Evolutionary conservation across 2,113 vertebrate genomes (phyloP).

Genomic region (Camelus dromedarius): DNA sequence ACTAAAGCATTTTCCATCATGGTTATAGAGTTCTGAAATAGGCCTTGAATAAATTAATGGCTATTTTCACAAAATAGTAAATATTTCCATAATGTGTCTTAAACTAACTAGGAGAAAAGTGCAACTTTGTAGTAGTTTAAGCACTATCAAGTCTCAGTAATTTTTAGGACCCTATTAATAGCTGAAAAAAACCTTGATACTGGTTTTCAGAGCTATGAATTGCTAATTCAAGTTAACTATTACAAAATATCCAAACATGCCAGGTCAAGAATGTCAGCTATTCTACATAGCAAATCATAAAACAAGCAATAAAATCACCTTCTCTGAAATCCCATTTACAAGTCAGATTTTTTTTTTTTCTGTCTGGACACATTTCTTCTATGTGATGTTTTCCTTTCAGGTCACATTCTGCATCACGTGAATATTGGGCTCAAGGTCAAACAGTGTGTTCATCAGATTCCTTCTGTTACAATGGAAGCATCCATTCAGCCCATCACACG

Average conservation of each 20-base stretch:
- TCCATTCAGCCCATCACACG: conserved; percentile 98
- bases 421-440: conserved; percentile 97
- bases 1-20: conserved; percentile 7
- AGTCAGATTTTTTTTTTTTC: conserved; percentile 82
- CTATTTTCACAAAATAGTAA: conserved; percentile 56
- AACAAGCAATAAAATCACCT: conserved; percentile 82
- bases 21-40: conserved; percentile 27
- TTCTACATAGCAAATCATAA: conserved; percentile 85
- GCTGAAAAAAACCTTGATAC: conserved; percentile 70
- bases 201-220: conserved; percentile 83
- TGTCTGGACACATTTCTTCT: conserved; percentile 81
- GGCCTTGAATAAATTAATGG: conserved; percentile 17
- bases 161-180: conserved; percentile 84
- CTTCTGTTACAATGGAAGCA: conserved; percentile 95
- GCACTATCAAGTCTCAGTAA: conserved; percentile 75
- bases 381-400: conserved; percentile 88
- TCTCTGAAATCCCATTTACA: conserved; percentile 85
- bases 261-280: conserved; percentile 87
- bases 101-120: conserved; percentile 51
- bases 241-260: conserved; percentile 88
- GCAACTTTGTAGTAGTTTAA: conserved; percentile 71
- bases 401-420: conserved; percentile 99
- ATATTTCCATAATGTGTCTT: conserved; percentile 43
- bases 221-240: conserved; percentile 89
- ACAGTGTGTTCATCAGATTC: conserved; percentile 98